Evolutionary conservation across 53 echinoderm and acorn worm genomes (phyloP).

Genomic region (Crossaster papposus): DNA sequence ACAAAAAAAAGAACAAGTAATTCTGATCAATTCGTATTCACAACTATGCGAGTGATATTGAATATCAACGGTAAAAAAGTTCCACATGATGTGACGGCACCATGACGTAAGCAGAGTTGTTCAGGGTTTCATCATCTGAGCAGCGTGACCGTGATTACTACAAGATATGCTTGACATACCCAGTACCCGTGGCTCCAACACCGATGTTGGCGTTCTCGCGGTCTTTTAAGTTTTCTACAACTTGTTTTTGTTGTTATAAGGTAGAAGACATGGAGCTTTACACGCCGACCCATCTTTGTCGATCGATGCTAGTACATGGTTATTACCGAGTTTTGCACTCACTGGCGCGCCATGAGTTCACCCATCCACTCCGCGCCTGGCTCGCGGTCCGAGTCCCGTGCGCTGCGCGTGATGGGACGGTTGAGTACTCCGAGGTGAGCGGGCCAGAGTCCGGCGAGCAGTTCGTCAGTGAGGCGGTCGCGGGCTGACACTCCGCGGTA

Average conservation of each 20-base stretch:
- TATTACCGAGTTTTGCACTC: constrained; percentile 20
- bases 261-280: constrained; percentile 1
- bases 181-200: neutral
- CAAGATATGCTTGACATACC: neutral
- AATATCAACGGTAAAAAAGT: constrained; percentile 40
- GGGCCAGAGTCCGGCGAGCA: neutral
- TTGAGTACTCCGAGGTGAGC: neutral
- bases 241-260: neutral
- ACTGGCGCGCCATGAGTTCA: neutral
- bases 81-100: neutral
- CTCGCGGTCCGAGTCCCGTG: neutral
- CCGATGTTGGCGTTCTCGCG: constrained; percentile 3
- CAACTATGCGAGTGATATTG: constrained; percentile 50
- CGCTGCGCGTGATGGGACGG: neutral
- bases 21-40: constrained; percentile 21
- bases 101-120: constrained; percentile 16
- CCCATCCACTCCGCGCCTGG: neutral
- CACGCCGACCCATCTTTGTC: constrained; percentile 1
- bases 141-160: neutral
- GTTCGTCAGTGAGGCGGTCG: constrained; percentile 54
- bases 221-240: constrained; percentile 28
- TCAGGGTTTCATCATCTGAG: constrained; percentile 22
- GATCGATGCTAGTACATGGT: constrained; percentile 33
- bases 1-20: neutral
- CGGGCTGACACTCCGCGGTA: constrained; percentile 47